Evolutionary conservation across 2,113 vertebrate species (phyloP).

Genomic region (Silurus meridionalis): DNA sequence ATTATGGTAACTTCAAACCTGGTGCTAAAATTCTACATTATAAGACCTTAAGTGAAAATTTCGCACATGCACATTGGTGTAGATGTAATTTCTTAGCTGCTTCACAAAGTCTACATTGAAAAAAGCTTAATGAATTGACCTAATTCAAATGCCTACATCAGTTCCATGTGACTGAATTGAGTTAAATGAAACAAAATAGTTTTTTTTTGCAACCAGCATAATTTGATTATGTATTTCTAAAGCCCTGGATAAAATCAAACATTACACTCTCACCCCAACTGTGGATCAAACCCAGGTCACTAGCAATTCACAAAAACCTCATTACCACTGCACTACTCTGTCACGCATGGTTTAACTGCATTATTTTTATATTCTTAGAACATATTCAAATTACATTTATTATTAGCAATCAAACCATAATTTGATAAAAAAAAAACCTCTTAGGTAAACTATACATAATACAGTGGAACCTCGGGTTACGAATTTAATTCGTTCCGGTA

Average conservation of each 20-base stretch:
- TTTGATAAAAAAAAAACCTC: background rate
- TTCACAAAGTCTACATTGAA: background rate
- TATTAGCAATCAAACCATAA: background rate
- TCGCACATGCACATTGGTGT: background rate
- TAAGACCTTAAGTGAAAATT: conserved; percentile 2
- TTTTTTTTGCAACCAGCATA: background rate
- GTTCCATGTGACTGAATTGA: background rate
- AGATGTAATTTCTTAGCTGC: background rate
- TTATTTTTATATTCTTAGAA: background rate
- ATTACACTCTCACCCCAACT: background rate
- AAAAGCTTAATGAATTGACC: background rate
- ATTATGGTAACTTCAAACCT: background rate
- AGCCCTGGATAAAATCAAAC: background rate
- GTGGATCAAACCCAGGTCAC: background rate
- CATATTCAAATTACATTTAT: background rate
- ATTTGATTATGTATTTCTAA: background rate
- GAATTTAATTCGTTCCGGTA: no score
- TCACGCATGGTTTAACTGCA: background rate
- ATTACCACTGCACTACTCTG: background rate
- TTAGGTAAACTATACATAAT: background rate
- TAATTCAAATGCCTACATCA: background rate
- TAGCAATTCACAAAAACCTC: background rate
- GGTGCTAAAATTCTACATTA: background rate
- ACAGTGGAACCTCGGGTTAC: no score
- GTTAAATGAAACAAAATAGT: background rate